These are phyloP conservation scores for Ericerus pela DNA, from an alignment of 1,140 invertebrate genomes.

Conservation along the genomic window DNA sequence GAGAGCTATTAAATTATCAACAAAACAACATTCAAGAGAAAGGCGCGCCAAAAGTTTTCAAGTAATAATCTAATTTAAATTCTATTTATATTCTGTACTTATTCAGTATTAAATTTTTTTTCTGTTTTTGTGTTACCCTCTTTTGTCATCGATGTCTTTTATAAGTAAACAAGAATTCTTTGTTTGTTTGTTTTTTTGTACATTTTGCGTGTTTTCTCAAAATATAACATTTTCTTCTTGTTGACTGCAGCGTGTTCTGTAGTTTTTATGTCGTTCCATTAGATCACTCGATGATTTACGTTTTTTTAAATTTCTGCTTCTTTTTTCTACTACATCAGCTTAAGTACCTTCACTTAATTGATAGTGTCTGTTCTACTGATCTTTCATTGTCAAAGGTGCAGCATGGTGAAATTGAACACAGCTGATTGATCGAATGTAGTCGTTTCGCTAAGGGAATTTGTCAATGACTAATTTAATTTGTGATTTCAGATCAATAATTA, in stretches of 20 bases:
- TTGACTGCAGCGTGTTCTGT: too few relatives aligned
- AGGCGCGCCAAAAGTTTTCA: background rate
- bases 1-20: background rate
- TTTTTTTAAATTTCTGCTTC: background rate
- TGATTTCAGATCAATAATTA: too few relatives aligned
- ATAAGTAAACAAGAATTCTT: background rate
- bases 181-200: background rate
- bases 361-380: background rate
- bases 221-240: background rate
- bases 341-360: background rate
- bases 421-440: too few relatives aligned
- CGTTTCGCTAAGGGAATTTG: too few relatives aligned
- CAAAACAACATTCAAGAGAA: background rate
- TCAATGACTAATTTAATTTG: too few relatives aligned
- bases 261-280: too few relatives aligned
- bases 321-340: background rate
- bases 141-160: background rate
- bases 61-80: background rate
- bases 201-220: background rate
- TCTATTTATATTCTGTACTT: background rate
- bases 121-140: background rate
- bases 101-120: background rate
- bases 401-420: too few relatives aligned
- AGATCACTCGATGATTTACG: too few relatives aligned
- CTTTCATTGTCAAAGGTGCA: too few relatives aligned